These are phyloP conservation scores for Esperia sulphurella DNA, from an alignment of 2,888 invertebrate species.

Conservation along the genomic window DNA sequence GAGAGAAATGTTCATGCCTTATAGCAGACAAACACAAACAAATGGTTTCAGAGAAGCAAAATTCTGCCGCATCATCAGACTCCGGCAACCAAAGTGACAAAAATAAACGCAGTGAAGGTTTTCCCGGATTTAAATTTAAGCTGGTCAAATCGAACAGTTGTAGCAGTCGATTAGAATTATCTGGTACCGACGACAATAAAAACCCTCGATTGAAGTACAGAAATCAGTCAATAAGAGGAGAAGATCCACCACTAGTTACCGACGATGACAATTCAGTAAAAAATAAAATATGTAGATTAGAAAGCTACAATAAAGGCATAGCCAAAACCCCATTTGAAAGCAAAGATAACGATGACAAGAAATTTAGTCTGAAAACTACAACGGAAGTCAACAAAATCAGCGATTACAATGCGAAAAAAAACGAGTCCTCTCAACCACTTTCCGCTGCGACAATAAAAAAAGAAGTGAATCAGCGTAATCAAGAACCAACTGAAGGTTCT, in stretches of 20 bases:
- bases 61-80: constrained; percentile 33
- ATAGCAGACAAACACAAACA: constrained; percentile 60
- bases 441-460: constrained; percentile 21
- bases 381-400: constrained; percentile 25
- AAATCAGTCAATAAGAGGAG: constrained; percentile 50
- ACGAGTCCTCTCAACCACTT: constrained; percentile 21
- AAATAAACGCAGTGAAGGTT: constrained; percentile 54
- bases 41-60: constrained; percentile 45
- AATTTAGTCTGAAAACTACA: constrained; percentile 27
- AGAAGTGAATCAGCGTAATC: constrained; percentile 26
- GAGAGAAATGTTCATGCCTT: constrained; percentile 74
- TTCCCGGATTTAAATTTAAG: constrained; percentile 87
- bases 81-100: constrained; percentile 41
- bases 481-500: constrained; percentile 29
- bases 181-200: constrained; percentile 82
- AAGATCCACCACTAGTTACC: constrained; percentile 64
- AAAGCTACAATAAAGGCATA: constrained; percentile 72
- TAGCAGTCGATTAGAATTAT: constrained; percentile 88
- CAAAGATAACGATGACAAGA: constrained; percentile 48
- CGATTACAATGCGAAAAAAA: constrained; percentile 25
- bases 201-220: constrained; percentile 64
- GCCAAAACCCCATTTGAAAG: constrained; percentile 66
- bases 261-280: constrained; percentile 74
- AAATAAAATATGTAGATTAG: constrained; percentile 71
- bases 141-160: constrained; percentile 92